Base-by-base conservation (phyloP, 2,888 invertebrate genomes). In the Mythimna loreyi region DNA sequence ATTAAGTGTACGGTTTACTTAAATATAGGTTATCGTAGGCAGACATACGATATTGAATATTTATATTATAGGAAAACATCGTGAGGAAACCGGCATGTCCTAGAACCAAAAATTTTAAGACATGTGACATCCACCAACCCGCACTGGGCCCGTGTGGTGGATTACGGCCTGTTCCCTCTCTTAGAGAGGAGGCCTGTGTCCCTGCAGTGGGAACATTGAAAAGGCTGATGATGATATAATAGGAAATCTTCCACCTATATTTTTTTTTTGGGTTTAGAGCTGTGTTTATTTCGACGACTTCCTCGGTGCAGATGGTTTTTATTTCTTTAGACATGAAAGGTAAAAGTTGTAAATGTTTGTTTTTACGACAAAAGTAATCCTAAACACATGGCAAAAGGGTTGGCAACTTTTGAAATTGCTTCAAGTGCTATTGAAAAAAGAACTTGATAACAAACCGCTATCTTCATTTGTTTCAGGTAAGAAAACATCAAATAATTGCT, bases 291-390 rank as follows among this genome's bases (percentile, higher is more conserved):
- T 33, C 21, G 33, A 16, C n/a, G 9, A 43, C 43, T 36, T 61
- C 40, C 53, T 36, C 6, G 13, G 19, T 50, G 23, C 47, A 8
- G 36, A 53, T 69, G 61, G 45, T 30, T 69, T 68, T 53, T 69
- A 71, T 69, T 70, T 11, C 16, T 23, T 3, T 71, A 45, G 45
- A 30, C 28, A 45, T 30, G 30, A 25, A 25, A 36, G 13, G 52
- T 8, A 64, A 25, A 53, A 21, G 23, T 4, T 55, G 45, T 62
- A 53, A 70, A 70, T 71, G n/a, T 62, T 69, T 47, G 28, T 36
- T 71, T 69, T 71, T 70, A 70, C 23, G 47, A 53, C 28, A 53
- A 71, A 71, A 53, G 62, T 53, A 71, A 71, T 71, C 40, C 36
- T n/a, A 52, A 30, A 71, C 71, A 62, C 30, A 28, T 53, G 62